Evolutionary conservation across 2,113 vertebrate species (phyloP).

Genomic region (Mohoua ochrocephala): DNA sequence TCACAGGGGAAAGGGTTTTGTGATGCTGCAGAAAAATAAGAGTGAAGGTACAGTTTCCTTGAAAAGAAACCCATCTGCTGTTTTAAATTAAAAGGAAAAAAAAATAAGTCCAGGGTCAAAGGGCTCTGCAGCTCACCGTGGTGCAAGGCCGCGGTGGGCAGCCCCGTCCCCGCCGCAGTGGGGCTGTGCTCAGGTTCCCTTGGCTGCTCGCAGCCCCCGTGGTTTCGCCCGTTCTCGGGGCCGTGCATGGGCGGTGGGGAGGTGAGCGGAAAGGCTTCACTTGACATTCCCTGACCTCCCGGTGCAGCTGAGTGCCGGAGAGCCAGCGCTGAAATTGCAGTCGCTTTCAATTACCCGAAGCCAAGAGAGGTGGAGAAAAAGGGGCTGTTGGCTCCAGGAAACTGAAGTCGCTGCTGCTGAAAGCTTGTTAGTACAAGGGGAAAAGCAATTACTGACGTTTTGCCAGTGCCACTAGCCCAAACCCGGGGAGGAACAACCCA

Average conservation of each 20-base stretch:
- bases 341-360: slow-evolving; percentile 73
- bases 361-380: slow-evolving; percentile 65
- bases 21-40: not conserved
- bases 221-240: not conserved
- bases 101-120: not conserved
- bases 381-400: slow-evolving; percentile 68
- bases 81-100: not conserved
- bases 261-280: slow-evolving; percentile 71
- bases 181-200: not conserved
- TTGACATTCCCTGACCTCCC: slow-evolving; percentile 72
- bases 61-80: not conserved
- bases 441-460: slow-evolving; percentile 70
- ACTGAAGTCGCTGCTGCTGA: slow-evolving; percentile 68
- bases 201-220: not conserved
- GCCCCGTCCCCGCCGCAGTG: not conserved
- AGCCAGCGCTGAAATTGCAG: slow-evolving; percentile 70
- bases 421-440: slow-evolving; percentile 74
- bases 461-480: slow-evolving; percentile 24
- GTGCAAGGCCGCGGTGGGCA: rapidly evolving
- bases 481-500: not conserved
- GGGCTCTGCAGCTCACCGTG: not conserved
- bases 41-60: not conserved
- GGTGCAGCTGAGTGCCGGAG: slow-evolving; percentile 67
- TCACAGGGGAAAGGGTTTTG: not conserved
- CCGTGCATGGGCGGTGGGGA: not conserved